Conservation (phyloP, 2,113 vertebrate genomes). For the Nyctibius bracteatus region DNA sequence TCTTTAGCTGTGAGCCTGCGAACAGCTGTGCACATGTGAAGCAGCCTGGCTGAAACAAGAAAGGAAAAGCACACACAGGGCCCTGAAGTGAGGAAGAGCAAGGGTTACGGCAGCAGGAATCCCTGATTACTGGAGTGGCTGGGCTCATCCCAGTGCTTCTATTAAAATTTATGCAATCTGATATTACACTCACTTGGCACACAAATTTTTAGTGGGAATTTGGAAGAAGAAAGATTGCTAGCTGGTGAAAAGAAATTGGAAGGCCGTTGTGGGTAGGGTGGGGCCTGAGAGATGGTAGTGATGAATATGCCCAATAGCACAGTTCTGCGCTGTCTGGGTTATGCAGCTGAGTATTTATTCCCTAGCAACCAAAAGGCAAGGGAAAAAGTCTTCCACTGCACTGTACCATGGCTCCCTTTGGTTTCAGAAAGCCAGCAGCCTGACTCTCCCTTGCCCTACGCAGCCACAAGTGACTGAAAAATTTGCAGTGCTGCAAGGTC, state of each 20-base stretch:
- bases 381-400: constrained; percentile 7
- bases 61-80: background rate
- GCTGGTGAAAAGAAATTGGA: constrained; percentile 4
- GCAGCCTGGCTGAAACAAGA: background rate
- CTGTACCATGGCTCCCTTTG: background rate
- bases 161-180: background rate
- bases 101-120: background rate
- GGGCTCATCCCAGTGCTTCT: background rate
- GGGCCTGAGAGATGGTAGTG: background rate
- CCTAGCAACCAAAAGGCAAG: constrained; percentile 28
- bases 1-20: background rate
- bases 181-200: constrained; percentile 1
- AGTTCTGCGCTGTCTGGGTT: background rate
- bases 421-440: background rate
- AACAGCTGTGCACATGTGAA: background rate
- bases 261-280: background rate
- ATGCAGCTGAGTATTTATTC: background rate
- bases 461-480: background rate
- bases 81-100: background rate
- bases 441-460: background rate
- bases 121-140: background rate
- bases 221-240: constrained; percentile 2
- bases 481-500: background rate
- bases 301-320: background rate
- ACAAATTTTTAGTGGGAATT: background rate